These are phyloP conservation scores for Ephestia elutella DNA, from an alignment of 1,140 invertebrate genomes.

Conservation along the genomic window DNA sequence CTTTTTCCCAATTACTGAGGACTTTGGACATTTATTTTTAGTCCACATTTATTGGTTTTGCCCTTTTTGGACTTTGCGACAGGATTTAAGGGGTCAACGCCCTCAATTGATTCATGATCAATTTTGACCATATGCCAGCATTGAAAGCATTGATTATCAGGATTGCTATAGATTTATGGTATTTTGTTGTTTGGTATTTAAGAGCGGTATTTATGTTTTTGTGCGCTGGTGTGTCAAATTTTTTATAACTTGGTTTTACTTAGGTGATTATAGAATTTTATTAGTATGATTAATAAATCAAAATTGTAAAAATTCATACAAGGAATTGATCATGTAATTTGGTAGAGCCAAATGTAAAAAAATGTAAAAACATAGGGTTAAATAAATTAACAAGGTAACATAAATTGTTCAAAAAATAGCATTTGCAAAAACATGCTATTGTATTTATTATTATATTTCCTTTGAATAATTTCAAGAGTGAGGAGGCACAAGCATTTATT, in stretches of 20 bases:
- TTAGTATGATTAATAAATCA: too few relatives aligned
- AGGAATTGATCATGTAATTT: too few relatives aligned
- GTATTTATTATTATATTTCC: too few relatives aligned
- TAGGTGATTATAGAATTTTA: neutral
- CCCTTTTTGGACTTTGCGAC: neutral
- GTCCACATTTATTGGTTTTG: neutral
- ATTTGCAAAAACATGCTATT: too few relatives aligned
- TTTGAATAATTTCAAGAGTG: too few relatives aligned
- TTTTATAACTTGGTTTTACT: too few relatives aligned
- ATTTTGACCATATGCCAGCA: constrained; percentile 3
- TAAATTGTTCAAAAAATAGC: too few relatives aligned
- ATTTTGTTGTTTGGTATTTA: neutral
- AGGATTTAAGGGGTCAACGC: neutral
- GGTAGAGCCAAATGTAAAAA: too few relatives aligned
- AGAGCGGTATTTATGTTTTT: neutral
- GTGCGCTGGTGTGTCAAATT: neutral
- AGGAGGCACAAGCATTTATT: too few relatives aligned
- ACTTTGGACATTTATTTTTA: neutral
- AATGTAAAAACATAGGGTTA: too few relatives aligned
- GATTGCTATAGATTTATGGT: neutral
- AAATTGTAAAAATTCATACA: too few relatives aligned
- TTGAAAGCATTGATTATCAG: neutral
- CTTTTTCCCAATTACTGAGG: neutral
- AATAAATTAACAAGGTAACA: too few relatives aligned
- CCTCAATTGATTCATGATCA: constrained; percentile 1